These are phyloP conservation scores for Columba guinea DNA, from an alignment of 2,797 vertebrate species.

Conservation along the genomic window DNA sequence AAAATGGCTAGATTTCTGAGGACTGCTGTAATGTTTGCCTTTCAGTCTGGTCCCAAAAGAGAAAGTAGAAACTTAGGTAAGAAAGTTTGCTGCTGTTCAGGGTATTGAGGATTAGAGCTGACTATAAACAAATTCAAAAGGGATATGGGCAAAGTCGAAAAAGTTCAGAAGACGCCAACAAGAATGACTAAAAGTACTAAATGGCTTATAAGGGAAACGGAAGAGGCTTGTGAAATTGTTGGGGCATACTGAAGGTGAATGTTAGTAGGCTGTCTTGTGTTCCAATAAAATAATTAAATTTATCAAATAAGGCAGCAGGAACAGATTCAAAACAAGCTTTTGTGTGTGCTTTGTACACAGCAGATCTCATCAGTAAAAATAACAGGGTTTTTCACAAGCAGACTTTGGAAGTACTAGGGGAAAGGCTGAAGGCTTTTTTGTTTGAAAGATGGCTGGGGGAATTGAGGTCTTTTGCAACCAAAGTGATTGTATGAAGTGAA, in stretches of 20 bases:
- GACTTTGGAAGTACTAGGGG: neutral
- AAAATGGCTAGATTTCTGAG: neutral
- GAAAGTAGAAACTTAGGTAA: neutral
- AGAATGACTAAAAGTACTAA: neutral
- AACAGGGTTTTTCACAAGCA: neutral
- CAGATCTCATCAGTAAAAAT: neutral
- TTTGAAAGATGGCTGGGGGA: neutral
- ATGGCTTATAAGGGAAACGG: neutral
- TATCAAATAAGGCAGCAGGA: neutral
- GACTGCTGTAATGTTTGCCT: neutral
- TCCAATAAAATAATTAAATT: neutral
- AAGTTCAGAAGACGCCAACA: neutral
- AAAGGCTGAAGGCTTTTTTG: neutral
- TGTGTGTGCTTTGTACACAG: neutral
- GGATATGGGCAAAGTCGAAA: neutral
- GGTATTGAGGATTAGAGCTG: neutral
- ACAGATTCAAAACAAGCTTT: neutral
- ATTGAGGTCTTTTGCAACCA: neutral
- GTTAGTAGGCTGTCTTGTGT: neutral
- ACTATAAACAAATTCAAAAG: neutral
- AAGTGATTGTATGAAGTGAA: neutral
- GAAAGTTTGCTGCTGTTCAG: neutral
- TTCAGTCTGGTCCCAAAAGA: neutral
- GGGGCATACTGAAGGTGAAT: neutral
- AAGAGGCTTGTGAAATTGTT: neutral